Evolutionary conservation across 2,888 invertebrate genomes (phyloP).

Genomic region (Pycnomerus fuliginosus): DNA sequence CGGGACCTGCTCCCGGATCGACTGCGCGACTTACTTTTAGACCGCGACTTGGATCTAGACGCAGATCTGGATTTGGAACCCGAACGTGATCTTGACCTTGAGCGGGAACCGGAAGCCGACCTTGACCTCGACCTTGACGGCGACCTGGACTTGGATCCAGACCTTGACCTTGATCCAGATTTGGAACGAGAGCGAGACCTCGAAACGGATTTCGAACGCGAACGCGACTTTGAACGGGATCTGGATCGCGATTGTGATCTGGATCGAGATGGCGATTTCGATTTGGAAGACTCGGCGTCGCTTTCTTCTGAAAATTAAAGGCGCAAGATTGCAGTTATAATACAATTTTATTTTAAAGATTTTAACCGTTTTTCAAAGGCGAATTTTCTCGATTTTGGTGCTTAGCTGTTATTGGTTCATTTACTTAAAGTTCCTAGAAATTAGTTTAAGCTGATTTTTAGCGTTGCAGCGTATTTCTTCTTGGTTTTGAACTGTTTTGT

Average conservation of each 20-base stretch:
- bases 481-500: too few species aligned
- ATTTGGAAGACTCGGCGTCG: slow-evolving; percentile 36
- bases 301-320: slow-evolving; percentile 16
- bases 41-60: slow-evolving; percentile 46
- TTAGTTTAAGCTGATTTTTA: too few species aligned
- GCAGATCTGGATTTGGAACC: slow-evolving; percentile 48
- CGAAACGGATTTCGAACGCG: slow-evolving; percentile 39
- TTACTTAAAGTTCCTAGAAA: too few species aligned
- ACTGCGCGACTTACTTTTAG: slow-evolving; percentile 24
- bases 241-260: slow-evolving; percentile 48
- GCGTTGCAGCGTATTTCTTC: too few species aligned
- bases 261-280: slow-evolving; percentile 42
- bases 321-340: too few species aligned
- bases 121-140: slow-evolving; percentile 45
- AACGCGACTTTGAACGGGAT: slow-evolving; percentile 25
- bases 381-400: too few species aligned
- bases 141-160: slow-evolving; percentile 45
- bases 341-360: too few species aligned
- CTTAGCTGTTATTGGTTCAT: too few species aligned
- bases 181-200: slow-evolving; percentile 47
- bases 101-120: slow-evolving; percentile 38
- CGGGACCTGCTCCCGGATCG: slow-evolving; percentile 40
- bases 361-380: too few species aligned
- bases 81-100: slow-evolving; percentile 41
- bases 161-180: slow-evolving; percentile 43